phyloP scores from a whole-genome alignment of 1,140 invertebrate genomes.

The Radopholus similis region DNA sequence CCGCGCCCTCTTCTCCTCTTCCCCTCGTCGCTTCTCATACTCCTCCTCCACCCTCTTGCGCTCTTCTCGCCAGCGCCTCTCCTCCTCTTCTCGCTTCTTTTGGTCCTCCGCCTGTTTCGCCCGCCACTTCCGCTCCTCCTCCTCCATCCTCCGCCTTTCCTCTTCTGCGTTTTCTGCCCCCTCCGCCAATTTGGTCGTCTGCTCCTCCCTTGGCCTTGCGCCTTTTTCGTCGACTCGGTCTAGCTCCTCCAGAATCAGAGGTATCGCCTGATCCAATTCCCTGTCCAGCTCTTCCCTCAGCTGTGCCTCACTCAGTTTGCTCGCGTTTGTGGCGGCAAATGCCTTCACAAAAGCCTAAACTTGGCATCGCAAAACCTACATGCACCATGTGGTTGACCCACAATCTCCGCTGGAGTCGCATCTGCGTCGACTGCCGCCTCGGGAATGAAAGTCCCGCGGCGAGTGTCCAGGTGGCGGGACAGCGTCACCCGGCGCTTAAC shows the following conservation, averaged over 20 bases:
- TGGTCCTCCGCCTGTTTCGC: not conserved
- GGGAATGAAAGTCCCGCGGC: constrained; percentile 2
- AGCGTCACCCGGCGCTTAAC: constrained; percentile 10
- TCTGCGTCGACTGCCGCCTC: not conserved
- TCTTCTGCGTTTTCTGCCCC: constrained; percentile 12
- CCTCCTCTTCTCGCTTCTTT: constrained; percentile 1
- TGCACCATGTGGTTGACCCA: not conserved
- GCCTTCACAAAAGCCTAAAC: constrained; percentile 34
- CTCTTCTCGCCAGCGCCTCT: not conserved
- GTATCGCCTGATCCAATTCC: constrained; percentile 40
- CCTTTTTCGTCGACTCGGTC: constrained; percentile 22
- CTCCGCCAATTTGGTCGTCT: constrained; percentile 14
- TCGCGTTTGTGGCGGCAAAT: constrained; percentile 43
- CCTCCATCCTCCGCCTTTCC: constrained; percentile 23
- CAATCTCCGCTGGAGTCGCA: not conserved
- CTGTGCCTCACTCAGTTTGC: constrained; percentile 35
- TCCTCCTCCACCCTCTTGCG: constrained; percentile 20
- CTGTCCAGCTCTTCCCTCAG: constrained; percentile 35
- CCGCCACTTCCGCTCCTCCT: constrained; percentile 26
- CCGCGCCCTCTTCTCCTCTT: not conserved
- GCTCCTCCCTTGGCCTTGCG: not conserved
- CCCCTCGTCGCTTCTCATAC: constrained; percentile 11
- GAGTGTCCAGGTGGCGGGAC: constrained; percentile 12
- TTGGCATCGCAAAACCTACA: constrained; percentile 4
- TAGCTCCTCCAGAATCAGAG: constrained; percentile 41